phyloP scores from a whole-genome alignment of 2,888 invertebrate species.

The Drosophila vallismaia region DNA sequence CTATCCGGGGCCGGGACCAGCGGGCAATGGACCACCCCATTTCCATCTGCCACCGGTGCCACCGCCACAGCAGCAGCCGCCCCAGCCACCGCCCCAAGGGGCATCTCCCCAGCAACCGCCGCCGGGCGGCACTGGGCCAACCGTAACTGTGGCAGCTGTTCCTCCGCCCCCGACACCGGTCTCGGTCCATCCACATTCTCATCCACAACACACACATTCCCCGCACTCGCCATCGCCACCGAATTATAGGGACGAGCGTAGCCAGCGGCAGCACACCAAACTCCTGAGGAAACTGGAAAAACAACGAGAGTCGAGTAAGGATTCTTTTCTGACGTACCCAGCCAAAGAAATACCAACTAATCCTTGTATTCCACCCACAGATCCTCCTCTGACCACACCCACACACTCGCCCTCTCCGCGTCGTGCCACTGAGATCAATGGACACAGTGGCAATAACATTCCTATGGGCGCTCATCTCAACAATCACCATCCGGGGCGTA shows the following conservation, averaged over 20 bases:
- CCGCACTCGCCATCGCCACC: constrained; percentile 89
- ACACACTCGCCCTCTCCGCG: constrained; percentile 87
- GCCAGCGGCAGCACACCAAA: constrained; percentile 91
- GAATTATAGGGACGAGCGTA: constrained; percentile 90
- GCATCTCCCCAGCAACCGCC: constrained; percentile 34
- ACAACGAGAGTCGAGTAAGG: constrained; percentile 86
- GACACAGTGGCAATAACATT: constrained; percentile 76
- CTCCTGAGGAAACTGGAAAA: constrained; percentile 90
- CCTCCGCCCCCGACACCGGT: constrained; percentile 11
- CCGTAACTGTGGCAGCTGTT: not conserved
- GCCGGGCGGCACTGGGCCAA: constrained; percentile 48
- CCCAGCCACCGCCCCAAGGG: constrained; percentile 44
- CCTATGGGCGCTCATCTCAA: constrained; percentile 58
- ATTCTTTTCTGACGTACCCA: not conserved
- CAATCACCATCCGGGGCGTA: constrained; percentile 57
- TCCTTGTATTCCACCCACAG: constrained; percentile 47
- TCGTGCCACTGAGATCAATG: constrained; percentile 87
- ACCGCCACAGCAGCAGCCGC: constrained; percentile 47
- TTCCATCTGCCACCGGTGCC: constrained; percentile 77
- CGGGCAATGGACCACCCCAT: constrained; percentile 81
- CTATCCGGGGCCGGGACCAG: constrained; percentile 85
- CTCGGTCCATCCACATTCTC: constrained; percentile 6
- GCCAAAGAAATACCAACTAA: not conserved
- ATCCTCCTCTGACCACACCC: constrained; percentile 85
- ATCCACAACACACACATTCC: constrained; percentile 85